Evolutionary conservation across 1,140 invertebrate genomes (phyloP).

Genomic region (Apis laboriosa): DNA sequence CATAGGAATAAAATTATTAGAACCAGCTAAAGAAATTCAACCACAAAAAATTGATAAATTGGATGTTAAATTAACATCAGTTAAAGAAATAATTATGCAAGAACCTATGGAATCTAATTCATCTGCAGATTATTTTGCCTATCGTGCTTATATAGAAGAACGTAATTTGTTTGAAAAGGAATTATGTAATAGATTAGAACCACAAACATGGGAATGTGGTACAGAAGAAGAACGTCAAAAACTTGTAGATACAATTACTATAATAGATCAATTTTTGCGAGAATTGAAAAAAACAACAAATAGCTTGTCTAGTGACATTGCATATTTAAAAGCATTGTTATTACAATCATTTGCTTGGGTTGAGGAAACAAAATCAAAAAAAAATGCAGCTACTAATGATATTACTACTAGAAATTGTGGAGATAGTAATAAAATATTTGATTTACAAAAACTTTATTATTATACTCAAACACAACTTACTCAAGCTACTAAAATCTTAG

Average conservation of each 20-base stretch:
- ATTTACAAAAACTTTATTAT: constrained; percentile 74
- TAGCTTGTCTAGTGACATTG: constrained; percentile 74
- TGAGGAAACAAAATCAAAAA: constrained; percentile 79
- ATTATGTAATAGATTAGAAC: constrained; percentile 69
- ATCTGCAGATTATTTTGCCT: constrained; percentile 47
- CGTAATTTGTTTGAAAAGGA: constrained; percentile 81
- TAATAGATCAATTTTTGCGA: constrained; percentile 77
- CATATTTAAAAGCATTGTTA: constrained; percentile 75
- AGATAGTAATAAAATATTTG: constrained; percentile 72
- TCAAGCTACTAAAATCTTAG: constrained; percentile 76
- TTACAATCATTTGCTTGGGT: constrained; percentile 80
- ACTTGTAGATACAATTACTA: constrained; percentile 73
- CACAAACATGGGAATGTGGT: constrained; percentile 72
- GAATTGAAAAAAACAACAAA: constrained; percentile 80
- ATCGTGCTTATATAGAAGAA: constrained; percentile 74
- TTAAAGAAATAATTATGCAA: constrained; percentile 34
- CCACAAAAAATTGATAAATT: constrained; percentile 33
- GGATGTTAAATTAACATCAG: constrained; percentile 15
- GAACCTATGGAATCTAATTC: constrained; percentile 55
- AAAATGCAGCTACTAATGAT: constrained; percentile 64
- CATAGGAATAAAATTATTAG: constrained; percentile 21
- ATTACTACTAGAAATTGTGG: constrained; percentile 60
- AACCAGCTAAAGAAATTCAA: constrained; percentile 27
- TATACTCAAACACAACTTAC: constrained; percentile 78
- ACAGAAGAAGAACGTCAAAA: constrained; percentile 79